Evolutionary conservation across 2,888 invertebrate species (phyloP), one percentile per base, ranked within the genome.

Genomic region (Caenorhabditis auriculariae): DNA sequence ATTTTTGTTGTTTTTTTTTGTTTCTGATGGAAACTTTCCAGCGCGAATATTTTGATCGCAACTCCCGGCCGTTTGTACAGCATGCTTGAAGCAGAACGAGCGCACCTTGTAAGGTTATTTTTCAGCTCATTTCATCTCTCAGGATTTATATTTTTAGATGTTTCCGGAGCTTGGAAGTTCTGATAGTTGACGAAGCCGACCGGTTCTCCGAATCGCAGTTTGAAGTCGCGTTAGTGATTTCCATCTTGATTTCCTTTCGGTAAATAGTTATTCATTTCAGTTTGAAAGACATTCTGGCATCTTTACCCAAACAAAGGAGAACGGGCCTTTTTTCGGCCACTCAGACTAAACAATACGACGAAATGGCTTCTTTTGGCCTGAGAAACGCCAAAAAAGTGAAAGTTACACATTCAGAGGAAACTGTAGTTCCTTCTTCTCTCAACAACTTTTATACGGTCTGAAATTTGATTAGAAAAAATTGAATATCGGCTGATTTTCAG

Each of bases 311-410:
- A 32, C 92, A 93, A 80, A 86, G 98, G 28, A 87, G 95, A 71
- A 98, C 98, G 0, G 94, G 95, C 0, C 86, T 98, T n/a, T 99
- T 98, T 85, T 96, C 96, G 0, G 98, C 98, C 0, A 98, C 98
- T 1, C 96, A 96, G 84, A 95, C 95, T 0, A 91, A 91, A 79
- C 91, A 94, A 83, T 87, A 95, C 0, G 88, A 91, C 63, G 90
- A 91, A 76, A 84, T 99, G 15, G 90, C 95, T 48, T 86, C 93
- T 73, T 95, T 95, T 3, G 96, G 96, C 0, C 84, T 82, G 26
- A 60, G 81, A 37, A 76, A 80, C 51, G 74, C 80, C 1, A 64
- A 65, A 28, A 56, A 54, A 45, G 66, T 73, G 48, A 69, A 68
- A 47, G 52, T 69, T 35, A 45, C 66, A 17, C 69, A 73, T 23